A percentile compares a stretch with the other conserved stretches of the same genome.
Evolutionary conservation across 2,797 vertebrate species (phyloP).

Genomic region (Mormyrus proboscirostris): DNA sequence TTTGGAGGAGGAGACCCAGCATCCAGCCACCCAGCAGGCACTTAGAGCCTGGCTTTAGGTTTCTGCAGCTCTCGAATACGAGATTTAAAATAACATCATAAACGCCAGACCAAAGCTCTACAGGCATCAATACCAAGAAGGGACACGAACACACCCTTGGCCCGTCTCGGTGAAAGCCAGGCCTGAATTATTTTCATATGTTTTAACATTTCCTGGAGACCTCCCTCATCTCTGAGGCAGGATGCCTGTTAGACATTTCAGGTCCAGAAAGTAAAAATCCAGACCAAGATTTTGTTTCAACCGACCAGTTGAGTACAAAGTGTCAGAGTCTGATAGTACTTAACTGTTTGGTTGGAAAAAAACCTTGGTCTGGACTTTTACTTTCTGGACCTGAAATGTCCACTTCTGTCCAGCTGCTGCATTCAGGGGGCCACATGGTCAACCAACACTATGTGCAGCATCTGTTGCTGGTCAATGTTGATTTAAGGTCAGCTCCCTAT

Average conservation of each 20-base stretch:
- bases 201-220: conserved; percentile 30
- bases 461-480: not conserved
- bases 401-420: not conserved
- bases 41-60: not conserved
- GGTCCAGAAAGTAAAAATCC: not conserved
- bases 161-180: not conserved
- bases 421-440: not conserved
- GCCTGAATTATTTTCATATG: conserved; percentile 9
- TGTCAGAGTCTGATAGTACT: not conserved
- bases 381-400: not conserved
- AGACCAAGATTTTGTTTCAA: not conserved
- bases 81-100: not conserved
- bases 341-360: not conserved
- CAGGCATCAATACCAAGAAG: not conserved
- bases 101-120: not conserved
- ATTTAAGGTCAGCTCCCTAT: not conserved
- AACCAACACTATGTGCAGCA: not conserved
- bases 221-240: not conserved
- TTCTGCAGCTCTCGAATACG: not conserved
- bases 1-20: not conserved
- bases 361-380: not conserved
- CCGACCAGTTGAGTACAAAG: not conserved
- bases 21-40: not conserved
- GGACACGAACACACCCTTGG: not conserved
- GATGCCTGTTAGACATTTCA: not conserved